Base-by-base conservation (phyloP, 2,888 invertebrate species). In the Lepidochitona cinerea region DNA sequence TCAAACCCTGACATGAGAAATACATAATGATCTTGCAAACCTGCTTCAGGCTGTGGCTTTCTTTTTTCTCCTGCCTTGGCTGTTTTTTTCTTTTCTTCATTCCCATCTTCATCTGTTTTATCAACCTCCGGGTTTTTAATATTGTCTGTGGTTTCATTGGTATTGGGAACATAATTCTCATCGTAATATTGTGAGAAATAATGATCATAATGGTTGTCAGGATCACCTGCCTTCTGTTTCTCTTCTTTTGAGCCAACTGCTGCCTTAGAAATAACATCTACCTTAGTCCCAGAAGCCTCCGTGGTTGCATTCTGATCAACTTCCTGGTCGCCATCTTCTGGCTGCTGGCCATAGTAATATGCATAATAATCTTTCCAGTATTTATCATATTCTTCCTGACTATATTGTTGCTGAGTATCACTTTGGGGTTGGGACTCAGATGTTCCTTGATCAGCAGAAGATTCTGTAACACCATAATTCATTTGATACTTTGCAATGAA, bases 401-500 rank as follows among this genome's bases (percentile, higher is more conserved):
- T 64, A 37, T 52, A 67, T 54, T 67, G 36, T 12, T 18, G 59
- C 23, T 23, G 29, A 32, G 26, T 23, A 23, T 59, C 59, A 12
- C 7, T 32, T 23, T 29, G 26, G n/a, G n/a, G n/a, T n/a, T n/a
- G n/a, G n/a, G n/a, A n/a, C n/a, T n/a, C n/a, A n/a, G n/a, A n/a
- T n/a, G n/a, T n/a, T n/a, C n/a, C n/a, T n/a, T n/a, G n/a, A 26
- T 59, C 59, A 7, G 7, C 29, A 26, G 54, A 7, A 29, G 7
- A n/a, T 29, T n/a, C 23, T 7, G 70, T 67, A 29, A 67, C 41
- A 6, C 92, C 92, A 91, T 99, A 99, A 86, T 93, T 96, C 94
- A 98, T 95, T 92, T 99, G 98, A 92, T 99, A 99, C 73, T 93
- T 93, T 0, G 98, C 99, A 92, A 99, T 93, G 88, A 99, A 99